Evolutionary conservation across 2,797 vertebrate species (phyloP), one percentile per base, ranked within the genome.

Genomic region (Scarus forsteni): DNA sequence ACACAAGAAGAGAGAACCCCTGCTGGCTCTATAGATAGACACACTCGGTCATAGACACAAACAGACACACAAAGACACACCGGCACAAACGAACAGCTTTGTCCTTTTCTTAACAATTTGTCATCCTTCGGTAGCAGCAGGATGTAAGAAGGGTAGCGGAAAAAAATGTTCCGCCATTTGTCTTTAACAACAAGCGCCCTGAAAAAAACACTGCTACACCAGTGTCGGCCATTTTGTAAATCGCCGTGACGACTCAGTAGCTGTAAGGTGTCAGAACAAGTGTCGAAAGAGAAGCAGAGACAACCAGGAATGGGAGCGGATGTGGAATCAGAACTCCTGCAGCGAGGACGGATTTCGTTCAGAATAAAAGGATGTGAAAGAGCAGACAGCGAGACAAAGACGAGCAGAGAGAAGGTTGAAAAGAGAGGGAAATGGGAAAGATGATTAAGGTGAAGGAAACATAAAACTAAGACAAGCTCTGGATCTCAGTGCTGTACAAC

Each of bases 161-260:
- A 85, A 85, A 42, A 80, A 79, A n/a, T 63, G 42, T 87, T 86
- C 81, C 71, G 48, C 76, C 79, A 87, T 82, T 88, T 85, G 70
- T 88, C 77, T 80, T 79, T 74, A 78, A 85, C 68, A 89, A 81
- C 80, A 81, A 83, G 80, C 59, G 15, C 62, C 53, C 60, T 19
- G 60, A 76, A 84, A 81, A 27, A 75, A 85, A 79, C 66, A 70
- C 72, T 61, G 80, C 66, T 66, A 57, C 75, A 68, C 70, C 77
- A 83, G 57, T 61, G 91, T 84, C 90, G 53, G 89, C 90, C 90
- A 93, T 94, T 94, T 94, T 93, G 86, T 92, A 88, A 90, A 84
- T 70, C 35, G 57, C 71, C 14, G 76, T 82, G 70, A 89, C 66
- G 71, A 86, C 73, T 84, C 79, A 9, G 61, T 54, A 65, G 77